phyloP scores from a whole-genome alignment of 2,113 vertebrate species.

The Hyaena hyaena region DNA sequence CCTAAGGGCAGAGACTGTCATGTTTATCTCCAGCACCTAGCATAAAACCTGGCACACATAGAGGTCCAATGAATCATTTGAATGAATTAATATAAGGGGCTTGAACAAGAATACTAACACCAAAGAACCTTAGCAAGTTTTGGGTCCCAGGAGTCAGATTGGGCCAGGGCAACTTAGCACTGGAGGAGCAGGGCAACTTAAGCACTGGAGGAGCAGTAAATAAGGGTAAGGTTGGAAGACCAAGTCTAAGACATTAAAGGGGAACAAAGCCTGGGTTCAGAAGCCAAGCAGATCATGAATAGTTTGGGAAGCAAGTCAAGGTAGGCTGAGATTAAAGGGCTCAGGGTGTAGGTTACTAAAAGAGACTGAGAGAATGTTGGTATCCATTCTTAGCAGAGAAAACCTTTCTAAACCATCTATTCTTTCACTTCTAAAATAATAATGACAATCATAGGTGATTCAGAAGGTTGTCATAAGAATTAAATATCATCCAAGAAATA shows the following conservation, averaged over 20 bases:
- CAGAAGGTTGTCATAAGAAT: not conserved
- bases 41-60: not conserved
- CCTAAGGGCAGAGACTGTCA: not conserved
- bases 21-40: not conserved
- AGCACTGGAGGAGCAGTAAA: not conserved
- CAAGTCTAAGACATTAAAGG: not conserved
- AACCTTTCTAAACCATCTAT: conserved; percentile 1
- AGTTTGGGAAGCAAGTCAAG: not conserved
- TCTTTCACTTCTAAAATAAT: conserved; percentile 26
- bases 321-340: not conserved
- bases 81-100: not conserved
- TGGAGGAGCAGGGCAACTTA: not conserved
- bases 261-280: not conserved
- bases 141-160: not conserved
- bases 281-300: conserved; percentile 4
- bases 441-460: not conserved
- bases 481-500: conserved; percentile 22
- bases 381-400: not conserved
- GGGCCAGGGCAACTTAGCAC: not conserved
- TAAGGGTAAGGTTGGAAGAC: not conserved
- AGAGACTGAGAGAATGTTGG: not conserved
- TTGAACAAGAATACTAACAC: not conserved
- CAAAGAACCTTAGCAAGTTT: not conserved
- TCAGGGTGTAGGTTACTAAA: not conserved
- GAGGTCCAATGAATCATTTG: not conserved